Base-by-base conservation (phyloP, 2,888 invertebrate genomes). In the Macrophya annulata region DNA sequence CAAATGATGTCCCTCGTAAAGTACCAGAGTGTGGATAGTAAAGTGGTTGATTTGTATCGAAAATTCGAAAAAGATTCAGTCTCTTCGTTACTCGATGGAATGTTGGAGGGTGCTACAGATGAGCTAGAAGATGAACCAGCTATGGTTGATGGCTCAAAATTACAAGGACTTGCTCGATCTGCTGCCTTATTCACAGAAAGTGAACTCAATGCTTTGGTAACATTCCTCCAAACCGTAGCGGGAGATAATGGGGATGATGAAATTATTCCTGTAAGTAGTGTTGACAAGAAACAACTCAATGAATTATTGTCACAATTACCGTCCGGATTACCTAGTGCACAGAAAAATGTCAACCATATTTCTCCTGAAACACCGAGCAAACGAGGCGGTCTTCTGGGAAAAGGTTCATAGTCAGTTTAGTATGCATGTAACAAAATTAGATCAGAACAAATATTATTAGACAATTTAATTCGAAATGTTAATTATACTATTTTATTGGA, bases 1-100 rank as follows among this genome's bases (percentile, higher is more conserved):
- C 99, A 99, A 94, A 97, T 97, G 94, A 94, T 99, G 85, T 98
- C 98, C 4, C 94, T 99, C 77, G 96, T 97, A 85, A 97, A 97
- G 91, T 97, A 97, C 93, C 98, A 98, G 91, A 96, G 96, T 90
- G 96, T 97, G 62, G 97, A 97, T 90, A 94, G 95, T 0, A 96
- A 96, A 92, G 95, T 96, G 85, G 94, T 94, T 86, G 98, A 98
- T 92, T 94, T 99, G 84, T 98, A 97, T 94, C 94, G 95, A 17
- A 96, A 96, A 90, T 98, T 98, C 94, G 97, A 98, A 89, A 96
- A 96, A 89, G 96, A 97, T 90, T 96, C 96, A 89, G 96, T 98
- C 88, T 96, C 96, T 87, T 96, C 97, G 85, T 95, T 98, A 84
- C 94, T 98, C 88, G 98, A 98, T 91, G 94, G 95, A 43, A 95